These are phyloP conservation scores for Cataglyphis rosenhaueri DNA, from an alignment of 2,888 invertebrate genomes.

Conservation along the genomic window DNA sequence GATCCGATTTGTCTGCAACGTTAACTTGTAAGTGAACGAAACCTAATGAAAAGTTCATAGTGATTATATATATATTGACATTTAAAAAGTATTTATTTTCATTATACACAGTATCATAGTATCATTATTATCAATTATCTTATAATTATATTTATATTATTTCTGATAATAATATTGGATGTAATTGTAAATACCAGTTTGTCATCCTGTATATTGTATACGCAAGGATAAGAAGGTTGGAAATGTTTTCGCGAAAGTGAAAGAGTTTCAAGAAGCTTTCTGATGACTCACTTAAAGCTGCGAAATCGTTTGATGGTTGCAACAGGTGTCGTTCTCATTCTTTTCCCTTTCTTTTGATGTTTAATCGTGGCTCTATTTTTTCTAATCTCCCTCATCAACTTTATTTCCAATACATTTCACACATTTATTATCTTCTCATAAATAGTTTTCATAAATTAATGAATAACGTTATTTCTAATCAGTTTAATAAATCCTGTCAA, in stretches of 20 bases:
- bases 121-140: too few relatives aligned
- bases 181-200: not conserved
- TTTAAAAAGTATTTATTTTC: not conserved
- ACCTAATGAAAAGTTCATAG: not conserved
- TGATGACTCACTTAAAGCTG: conserved; percentile 28
- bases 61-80: not conserved
- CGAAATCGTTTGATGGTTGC: not conserved
- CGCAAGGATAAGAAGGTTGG: not conserved
- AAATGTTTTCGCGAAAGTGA: not conserved
- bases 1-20: not conserved
- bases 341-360: not conserved
- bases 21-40: not conserved
- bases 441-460: not conserved
- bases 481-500: not conserved
- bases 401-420: not conserved
- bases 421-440: not conserved
- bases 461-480: not conserved
- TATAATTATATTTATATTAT: not conserved
- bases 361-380: not conserved
- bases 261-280: not conserved
- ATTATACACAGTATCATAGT: not conserved
- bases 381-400: not conserved
- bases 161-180: not conserved
- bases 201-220: not conserved
- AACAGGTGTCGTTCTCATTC: not conserved